A percentile compares a stretch with the other conserved stretches of the same genome.
These are phyloP conservation scores for Tetramorium bicarinatum DNA, from an alignment of 2,888 invertebrate species.

Conservation along the genomic window DNA sequence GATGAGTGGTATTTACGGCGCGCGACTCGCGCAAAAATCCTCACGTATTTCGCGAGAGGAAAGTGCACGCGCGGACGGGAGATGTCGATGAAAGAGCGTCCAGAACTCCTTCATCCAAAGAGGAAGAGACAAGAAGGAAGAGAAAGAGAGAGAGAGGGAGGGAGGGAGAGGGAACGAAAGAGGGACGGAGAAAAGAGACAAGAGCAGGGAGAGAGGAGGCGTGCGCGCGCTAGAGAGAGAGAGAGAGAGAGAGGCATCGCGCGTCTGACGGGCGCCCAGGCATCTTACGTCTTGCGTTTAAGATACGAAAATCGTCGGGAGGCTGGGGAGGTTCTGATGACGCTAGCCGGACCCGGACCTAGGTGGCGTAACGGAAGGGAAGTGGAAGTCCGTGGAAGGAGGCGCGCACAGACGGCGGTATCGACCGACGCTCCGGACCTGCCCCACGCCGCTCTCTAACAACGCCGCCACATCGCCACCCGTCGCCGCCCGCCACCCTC, in stretches of 20 bases:
- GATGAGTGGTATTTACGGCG: conserved; percentile 52
- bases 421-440: conserved; percentile 89
- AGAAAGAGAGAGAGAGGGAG: background rate
- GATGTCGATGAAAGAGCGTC: conserved; percentile 32
- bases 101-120: background rate
- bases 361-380: conserved; percentile 84
- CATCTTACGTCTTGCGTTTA: conserved; percentile 64
- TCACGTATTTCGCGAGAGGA: conserved; percentile 38
- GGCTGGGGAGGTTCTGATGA: conserved; percentile 76
- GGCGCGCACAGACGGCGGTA: conserved; percentile 89
- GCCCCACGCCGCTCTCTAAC: conserved; percentile 83
- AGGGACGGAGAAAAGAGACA: background rate
- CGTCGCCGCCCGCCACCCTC: conserved; percentile 60
- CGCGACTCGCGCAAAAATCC: conserved; percentile 47
- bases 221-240: background rate
- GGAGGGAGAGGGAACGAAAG: background rate
- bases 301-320: conserved; percentile 69
- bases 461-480: conserved; percentile 75
- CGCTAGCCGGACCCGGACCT: conserved; percentile 83
- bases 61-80: conserved; percentile 16
- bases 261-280: conserved; percentile 50
- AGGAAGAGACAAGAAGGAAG: conserved; percentile 14
- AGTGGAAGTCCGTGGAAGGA: conserved; percentile 82
- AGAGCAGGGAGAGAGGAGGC: background rate
- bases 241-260: conserved; percentile 22